These are phyloP conservation scores for Tenualosa ilisha DNA, from an alignment of 2,797 vertebrate genomes.

Conservation along the genomic window DNA sequence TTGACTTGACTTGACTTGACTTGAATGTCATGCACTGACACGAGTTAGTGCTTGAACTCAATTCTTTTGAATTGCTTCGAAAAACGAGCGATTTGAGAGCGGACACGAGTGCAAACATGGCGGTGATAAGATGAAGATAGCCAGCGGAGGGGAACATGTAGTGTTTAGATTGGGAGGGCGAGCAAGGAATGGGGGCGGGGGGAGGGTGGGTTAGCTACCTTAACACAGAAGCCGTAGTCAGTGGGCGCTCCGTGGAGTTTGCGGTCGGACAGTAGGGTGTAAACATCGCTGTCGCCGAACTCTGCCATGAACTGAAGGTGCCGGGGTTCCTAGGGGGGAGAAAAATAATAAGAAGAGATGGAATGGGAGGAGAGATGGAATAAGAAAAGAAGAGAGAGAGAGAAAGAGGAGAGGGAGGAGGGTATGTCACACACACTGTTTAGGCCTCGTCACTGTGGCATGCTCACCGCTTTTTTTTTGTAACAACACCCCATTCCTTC, in stretches of 20 bases:
- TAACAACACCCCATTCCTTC: neutral
- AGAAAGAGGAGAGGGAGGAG: neutral
- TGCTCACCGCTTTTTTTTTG: neutral
- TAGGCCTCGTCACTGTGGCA: neutral
- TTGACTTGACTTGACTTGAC: too few species aligned
- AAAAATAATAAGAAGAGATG: neutral
- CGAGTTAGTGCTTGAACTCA: too few species aligned
- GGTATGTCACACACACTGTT: neutral
- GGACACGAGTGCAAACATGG: neutral
- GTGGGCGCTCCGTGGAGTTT: constrained; percentile 88
- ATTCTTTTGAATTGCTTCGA: neutral
- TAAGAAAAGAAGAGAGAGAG: constrained; percentile 19
- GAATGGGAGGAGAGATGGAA: neutral
- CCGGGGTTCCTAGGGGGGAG: constrained; percentile 83
- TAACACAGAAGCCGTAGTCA: constrained; percentile 92
- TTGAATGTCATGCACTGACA: neutral
- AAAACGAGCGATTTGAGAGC: neutral
- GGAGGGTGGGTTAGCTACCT: constrained; percentile 76
- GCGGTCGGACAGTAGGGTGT: constrained; percentile 84
- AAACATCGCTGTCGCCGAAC: constrained; percentile 90
- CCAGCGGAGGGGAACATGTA: neutral
- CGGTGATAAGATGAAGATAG: neutral
- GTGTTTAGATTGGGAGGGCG: neutral
- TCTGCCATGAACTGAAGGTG: constrained; percentile 96
- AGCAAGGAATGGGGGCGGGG: constrained; percentile 14